phyloP scores from a whole-genome alignment of 2,113 vertebrate species.

The Dinomys branickii region DNA sequence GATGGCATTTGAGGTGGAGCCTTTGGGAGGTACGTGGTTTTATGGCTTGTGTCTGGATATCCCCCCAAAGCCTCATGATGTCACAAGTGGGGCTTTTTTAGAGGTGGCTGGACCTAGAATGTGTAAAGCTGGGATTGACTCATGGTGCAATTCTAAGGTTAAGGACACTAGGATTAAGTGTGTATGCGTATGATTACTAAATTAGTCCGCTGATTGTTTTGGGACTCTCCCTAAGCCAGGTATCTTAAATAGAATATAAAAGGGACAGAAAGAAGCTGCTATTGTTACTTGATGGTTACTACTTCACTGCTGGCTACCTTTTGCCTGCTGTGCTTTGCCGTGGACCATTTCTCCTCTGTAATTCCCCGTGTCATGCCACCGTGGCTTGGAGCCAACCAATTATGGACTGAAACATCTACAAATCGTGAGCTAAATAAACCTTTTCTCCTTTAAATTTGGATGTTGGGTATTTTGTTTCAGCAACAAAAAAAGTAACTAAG shows the following conservation, averaged over 20 bases:
- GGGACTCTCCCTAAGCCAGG: background rate
- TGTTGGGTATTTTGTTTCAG: background rate
- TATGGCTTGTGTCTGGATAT: background rate
- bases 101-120: background rate
- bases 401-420: background rate
- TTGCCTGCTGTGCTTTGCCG: background rate
- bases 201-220: background rate
- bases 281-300: background rate
- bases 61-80: background rate
- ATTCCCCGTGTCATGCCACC: background rate
- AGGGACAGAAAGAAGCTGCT: background rate
- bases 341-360: background rate
- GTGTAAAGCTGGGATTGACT: background rate
- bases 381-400: background rate
- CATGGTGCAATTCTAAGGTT: background rate
- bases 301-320: background rate
- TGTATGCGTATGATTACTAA: background rate
- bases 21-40: background rate
- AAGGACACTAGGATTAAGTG: background rate
- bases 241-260: background rate
- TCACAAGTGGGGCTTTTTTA: background rate
- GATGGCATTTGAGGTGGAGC: background rate
- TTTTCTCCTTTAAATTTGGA: background rate
- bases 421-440: background rate
- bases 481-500: background rate